Evolutionary conservation across 2,113 vertebrate genomes (phyloP), one percentile per base, ranked within the genome.

Genomic region (Rhipidura dahli): DNA sequence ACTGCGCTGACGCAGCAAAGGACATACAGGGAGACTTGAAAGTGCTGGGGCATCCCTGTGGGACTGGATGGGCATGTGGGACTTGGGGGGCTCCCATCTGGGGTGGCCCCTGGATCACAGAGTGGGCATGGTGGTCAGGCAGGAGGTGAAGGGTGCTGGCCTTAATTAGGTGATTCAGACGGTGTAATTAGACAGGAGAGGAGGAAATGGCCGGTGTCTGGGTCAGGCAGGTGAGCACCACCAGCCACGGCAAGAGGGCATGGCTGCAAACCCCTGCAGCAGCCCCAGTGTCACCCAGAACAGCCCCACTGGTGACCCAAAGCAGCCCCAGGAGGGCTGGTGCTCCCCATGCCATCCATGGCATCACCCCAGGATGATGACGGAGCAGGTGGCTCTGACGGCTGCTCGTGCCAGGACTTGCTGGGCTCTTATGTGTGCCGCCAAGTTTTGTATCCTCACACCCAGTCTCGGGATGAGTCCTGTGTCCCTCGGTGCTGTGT

Each of bases 401-500:
- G 33, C 73, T 49, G 77, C 53, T 87, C 87, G 0, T 84, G 95
- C 40, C 0, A 6, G 65, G 82, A 45, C 95, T 93, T 56, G 90
- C 28, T 0, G 0, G 13, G 39, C 20, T 85, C 44, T 78, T 5
- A 1, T 0, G 1, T 28, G 35, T 2, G 0, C 49, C 0, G 0
- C 51, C 2, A 2, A 61, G 57, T 59, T 84, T 59, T 45, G 56
- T 27, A 37, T 66, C 72, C 78, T 68, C 77, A 33, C 33, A 6
- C 37, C 49, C 84, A 59, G 84, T 85, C 94, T 84, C 2, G 0
- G 79, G 80, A 28, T 94, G 96, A 96, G 35, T 76, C 42, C 2
- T 0, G 49, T 75, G 53, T 86, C 70, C 53, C 80, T 39, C 3
- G 0, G 31, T 1, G 1, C 39, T 5, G 4, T 26, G 45, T 10